Conservation (phyloP, 2,113 vertebrate genomes). For the Sylvilagus bachmani region DNA sequence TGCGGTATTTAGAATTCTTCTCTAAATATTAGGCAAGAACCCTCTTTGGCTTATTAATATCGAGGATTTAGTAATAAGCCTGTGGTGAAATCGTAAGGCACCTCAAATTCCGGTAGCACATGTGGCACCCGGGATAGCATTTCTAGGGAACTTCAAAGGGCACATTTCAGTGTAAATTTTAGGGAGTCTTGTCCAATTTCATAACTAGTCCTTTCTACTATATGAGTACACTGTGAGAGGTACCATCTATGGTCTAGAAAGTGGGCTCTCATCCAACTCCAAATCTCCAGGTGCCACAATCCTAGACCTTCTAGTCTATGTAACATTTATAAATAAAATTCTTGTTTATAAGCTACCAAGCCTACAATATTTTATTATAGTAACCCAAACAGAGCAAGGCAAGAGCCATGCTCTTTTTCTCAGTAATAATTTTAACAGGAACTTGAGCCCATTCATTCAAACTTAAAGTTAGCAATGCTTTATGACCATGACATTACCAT, state of each 20-base stretch:
- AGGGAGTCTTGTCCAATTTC: no score
- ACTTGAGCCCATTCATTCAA: not conserved
- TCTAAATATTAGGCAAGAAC: no score
- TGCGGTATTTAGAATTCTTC: no score
- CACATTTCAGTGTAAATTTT: no score
- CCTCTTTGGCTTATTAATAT: no score
- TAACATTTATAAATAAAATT: not conserved
- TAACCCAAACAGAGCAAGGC: not conserved
- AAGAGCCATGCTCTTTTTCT: not conserved
- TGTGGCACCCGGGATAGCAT: no score
- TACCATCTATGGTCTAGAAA: not conserved
- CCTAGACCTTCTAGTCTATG: not conserved
- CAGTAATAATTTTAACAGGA: constrained; percentile 34
- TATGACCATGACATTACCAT: not conserved
- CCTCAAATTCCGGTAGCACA: no score
- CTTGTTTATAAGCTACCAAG: not conserved
- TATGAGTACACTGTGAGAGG: not conserved
- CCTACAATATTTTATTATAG: not conserved
- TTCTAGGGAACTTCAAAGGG: no score
- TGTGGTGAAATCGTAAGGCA: no score
- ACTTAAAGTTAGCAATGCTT: not conserved
- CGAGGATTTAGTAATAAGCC: no score
- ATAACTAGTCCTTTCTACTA: not conserved
- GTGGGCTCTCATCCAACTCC: not conserved
- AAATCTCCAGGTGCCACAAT: not conserved